Conservation (phyloP, 2,797 vertebrate species). For the Syncerus caffer region DNA sequence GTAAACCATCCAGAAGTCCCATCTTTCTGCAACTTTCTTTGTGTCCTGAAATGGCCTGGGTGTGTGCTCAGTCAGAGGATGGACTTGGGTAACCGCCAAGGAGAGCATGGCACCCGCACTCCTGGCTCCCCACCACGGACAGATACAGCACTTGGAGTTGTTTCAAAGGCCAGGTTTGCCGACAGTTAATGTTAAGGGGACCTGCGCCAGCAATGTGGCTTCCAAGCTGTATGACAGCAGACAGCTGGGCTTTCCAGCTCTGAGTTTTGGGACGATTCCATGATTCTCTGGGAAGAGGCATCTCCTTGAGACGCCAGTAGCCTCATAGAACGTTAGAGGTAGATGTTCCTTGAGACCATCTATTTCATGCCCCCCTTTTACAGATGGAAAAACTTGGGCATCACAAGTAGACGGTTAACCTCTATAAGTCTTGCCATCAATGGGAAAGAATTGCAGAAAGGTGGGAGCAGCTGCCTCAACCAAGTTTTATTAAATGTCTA, state of each 20-base stretch:
- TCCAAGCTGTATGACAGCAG: background rate
- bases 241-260: background rate
- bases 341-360: background rate
- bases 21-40: background rate
- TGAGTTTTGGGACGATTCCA: background rate
- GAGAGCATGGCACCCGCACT: accelerated
- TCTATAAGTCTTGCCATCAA: background rate
- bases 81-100: background rate
- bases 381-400: background rate
- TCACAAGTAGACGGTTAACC: background rate
- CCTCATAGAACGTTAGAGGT: background rate
- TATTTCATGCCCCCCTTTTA: background rate
- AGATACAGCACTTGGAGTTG: background rate
- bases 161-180: slow-evolving; percentile 10
- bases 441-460: background rate
- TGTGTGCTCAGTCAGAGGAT: background rate
- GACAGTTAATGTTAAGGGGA: background rate
- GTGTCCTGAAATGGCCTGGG: background rate
- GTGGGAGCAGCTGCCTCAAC: background rate
- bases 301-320: background rate
- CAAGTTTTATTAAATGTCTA: background rate
- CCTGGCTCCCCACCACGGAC: background rate
- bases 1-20: background rate
- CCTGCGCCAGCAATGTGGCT: background rate
- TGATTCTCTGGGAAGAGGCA: background rate